phyloP scores from a whole-genome alignment of 2,113 vertebrate genomes.

The Maccullochella peelii region DNA sequence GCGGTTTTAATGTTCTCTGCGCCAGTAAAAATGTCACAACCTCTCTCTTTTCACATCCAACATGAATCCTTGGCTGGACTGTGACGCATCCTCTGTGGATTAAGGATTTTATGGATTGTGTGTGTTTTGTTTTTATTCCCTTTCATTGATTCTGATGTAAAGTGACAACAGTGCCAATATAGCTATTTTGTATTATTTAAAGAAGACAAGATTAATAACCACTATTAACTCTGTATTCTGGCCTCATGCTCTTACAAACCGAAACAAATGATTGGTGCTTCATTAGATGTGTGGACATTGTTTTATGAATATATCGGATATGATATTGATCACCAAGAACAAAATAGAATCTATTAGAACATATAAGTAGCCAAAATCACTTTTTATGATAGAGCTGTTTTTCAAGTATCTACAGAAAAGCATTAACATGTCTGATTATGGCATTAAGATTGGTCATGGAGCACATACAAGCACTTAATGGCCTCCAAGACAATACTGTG shows the following conservation, averaged over 20 bases:
- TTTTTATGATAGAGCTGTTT: conserved; percentile 80
- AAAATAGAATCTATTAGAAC: not conserved
- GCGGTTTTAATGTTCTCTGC: conserved; percentile 55
- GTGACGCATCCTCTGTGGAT: conserved; percentile 19
- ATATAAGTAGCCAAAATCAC: conserved; percentile 39
- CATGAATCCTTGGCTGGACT: conserved; percentile 22
- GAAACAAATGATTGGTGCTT: conserved; percentile 42
- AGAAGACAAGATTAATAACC: conserved; percentile 58
- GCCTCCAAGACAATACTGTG: conserved; percentile 77
- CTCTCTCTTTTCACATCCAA: conserved; percentile 37
- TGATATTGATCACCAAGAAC: conserved; percentile 25
- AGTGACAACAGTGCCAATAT: conserved; percentile 69
- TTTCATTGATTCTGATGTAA: conserved; percentile 51
- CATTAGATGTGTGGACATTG: not conserved
- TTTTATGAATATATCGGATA: conserved; percentile 16
- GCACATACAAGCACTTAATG: conserved; percentile 55
- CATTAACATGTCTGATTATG: conserved; percentile 46
- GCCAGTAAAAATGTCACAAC: conserved; percentile 69
- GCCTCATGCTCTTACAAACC: conserved; percentile 20
- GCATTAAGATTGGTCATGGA: conserved; percentile 76
- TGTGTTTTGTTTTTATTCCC: not conserved
- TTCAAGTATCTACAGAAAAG: conserved; percentile 39
- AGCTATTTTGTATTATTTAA: conserved; percentile 51
- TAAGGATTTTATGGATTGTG: conserved; percentile 14
- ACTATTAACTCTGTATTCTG: conserved; percentile 19